Evolutionary conservation across 2,888 invertebrate species (phyloP).

Genomic region (Eulithis testata): DNA sequence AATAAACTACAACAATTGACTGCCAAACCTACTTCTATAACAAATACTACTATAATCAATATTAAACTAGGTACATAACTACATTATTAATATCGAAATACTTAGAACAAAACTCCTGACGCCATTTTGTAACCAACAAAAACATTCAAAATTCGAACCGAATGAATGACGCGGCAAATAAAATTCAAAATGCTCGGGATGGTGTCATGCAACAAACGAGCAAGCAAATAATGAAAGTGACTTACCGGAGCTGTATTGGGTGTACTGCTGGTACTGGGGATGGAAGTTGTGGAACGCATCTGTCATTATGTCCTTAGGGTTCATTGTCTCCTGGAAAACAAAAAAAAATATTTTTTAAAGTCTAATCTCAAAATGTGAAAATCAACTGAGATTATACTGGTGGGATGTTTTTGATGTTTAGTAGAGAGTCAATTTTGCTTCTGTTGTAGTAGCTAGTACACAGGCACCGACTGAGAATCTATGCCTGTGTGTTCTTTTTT

Average conservation of each 20-base stretch:
- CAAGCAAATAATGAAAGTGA: slow-evolving; percentile 38
- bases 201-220: slow-evolving; percentile 44
- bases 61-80: too few species aligned
- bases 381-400: too few species aligned
- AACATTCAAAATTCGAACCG: slow-evolving; percentile 1
- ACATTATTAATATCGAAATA: too few species aligned
- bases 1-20: neutral
- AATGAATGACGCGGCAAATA: slow-evolving; percentile 56
- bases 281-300: slow-evolving; percentile 99
- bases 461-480: too few species aligned
- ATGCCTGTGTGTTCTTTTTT: too few species aligned
- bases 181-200: slow-evolving; percentile 60
- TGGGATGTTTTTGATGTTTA: too few species aligned
- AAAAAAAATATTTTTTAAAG: neutral
- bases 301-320: slow-evolving; percentile 99
- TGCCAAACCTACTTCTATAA: neutral
- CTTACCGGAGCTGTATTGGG: slow-evolving; percentile 97
- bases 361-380: too few species aligned
- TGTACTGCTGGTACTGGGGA: slow-evolving; percentile 99
- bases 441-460: too few species aligned
- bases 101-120: neutral
- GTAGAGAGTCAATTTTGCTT: too few species aligned
- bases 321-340: slow-evolving; percentile 94
- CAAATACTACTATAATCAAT: neutral
- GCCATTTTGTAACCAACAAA: neutral